Percentiles rank a stretch among this genome's conserved stretches.
These are phyloP conservation scores for Tapirus terrestris DNA, from an alignment of 2,113 vertebrate genomes.

Conservation along the genomic window DNA sequence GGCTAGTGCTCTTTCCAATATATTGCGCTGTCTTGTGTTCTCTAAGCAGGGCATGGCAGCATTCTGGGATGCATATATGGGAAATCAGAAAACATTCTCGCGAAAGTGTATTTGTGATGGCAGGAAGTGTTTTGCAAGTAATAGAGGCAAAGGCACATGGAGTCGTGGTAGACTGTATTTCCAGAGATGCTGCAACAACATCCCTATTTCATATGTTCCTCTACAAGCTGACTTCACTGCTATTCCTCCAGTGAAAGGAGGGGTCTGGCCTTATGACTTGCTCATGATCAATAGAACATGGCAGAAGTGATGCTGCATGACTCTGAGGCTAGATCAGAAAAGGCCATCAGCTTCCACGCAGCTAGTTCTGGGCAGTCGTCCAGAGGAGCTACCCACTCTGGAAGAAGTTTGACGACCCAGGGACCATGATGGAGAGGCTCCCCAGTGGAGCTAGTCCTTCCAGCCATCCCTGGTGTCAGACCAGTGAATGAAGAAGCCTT, in stretches of 20 bases:
- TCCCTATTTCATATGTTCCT: not conserved
- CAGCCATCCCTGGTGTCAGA: not conserved
- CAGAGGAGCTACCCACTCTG: not conserved
- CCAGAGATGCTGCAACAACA: not conserved
- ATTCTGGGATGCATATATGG: rapidly evolving
- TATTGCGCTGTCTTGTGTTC: not conserved
- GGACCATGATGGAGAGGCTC: not conserved
- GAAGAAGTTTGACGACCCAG: not conserved
- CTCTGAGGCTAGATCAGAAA: not conserved
- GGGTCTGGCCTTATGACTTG: not conserved
- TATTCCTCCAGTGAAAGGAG: not conserved
- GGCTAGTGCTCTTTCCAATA: not conserved
- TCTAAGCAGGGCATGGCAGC: rapidly evolving
- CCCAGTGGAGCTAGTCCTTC: not conserved
- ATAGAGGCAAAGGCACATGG: not conserved
- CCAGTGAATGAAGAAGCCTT: not conserved
- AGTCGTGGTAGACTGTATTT: not conserved
- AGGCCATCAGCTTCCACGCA: not conserved
- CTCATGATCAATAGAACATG: not conserved
- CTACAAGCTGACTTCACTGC: too few species aligned
- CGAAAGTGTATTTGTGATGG: not conserved
- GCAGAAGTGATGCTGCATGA: not conserved
- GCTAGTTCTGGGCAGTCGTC: rapidly evolving
- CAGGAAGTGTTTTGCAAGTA: not conserved
- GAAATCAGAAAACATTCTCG: not conserved